Base-by-base conservation (phyloP, 2,888 invertebrate species). In the Calameuta pallipes region DNA sequence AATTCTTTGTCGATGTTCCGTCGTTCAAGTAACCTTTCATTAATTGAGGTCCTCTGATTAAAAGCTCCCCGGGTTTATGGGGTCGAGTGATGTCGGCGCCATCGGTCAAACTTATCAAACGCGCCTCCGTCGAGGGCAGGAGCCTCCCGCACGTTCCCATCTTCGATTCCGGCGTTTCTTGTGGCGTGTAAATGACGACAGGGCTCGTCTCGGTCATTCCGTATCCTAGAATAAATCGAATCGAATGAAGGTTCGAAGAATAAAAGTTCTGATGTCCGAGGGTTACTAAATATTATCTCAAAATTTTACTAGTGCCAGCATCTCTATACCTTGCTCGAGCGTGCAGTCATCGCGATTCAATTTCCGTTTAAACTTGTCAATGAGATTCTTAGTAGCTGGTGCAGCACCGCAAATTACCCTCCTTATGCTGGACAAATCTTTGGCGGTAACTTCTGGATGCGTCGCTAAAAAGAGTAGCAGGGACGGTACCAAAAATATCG, bases 1-100 rank as follows among this genome's bases (percentile, higher is more conserved):
- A 95, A 84, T 95, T 95, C 71, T 92, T 93, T 0, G 96, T 97
- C 0, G 96, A 96, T 85, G 94, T 92, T 80, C 94, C 94, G 88
- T 96, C 96, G 85, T 96, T 95, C 89, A 95, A 94, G 90, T 97
- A 97, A 11, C 96, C 96, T 89, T 94, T 94, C 96, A 97, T 97
- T 1, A 96, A 94, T 92, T 96, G 96, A 1, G 96, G 96, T 15
- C 97, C 96, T 84, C 93, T 93, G 30, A 96, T 91, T 83, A 94
- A 93, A 13, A 97, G 90, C 91, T 97, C 97, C 36, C 97, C 97
- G 13, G 94, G 92, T 85, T 95, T 92, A 84, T 95, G 93, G 0
- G 94, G 92, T 0, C 94, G 94, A 30, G 95, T 90, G 79, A 92
- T 86, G 84, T 94, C 93, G 11, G 78, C 33, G 1, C 94, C 94